Evolutionary conservation across 2,888 invertebrate species (phyloP).

Genomic region (Pollenia griseotomentosa): DNA sequence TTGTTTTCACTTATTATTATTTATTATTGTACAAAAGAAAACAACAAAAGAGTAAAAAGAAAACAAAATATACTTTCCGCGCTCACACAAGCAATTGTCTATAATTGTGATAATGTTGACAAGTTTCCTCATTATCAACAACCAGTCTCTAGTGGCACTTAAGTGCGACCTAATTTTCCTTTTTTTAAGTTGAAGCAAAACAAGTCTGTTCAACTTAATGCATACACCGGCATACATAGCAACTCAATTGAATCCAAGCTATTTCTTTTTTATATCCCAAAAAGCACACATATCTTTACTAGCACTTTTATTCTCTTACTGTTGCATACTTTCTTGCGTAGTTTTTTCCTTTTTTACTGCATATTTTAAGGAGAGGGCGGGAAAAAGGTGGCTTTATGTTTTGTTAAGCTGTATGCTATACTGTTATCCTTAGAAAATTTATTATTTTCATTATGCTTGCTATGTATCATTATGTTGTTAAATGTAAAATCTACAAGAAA

Average conservation of each 20-base stretch:
- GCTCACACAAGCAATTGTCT: neutral
- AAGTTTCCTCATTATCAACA: constrained; percentile 67
- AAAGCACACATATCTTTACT: neutral
- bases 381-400: no score
- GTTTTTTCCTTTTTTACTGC: constrained; percentile 6
- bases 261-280: neutral
- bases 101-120: constrained; percentile 55
- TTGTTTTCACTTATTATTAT: no score
- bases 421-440: constrained; percentile 22
- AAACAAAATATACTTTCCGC: neutral
- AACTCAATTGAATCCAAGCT: neutral
- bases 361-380: constrained; percentile 15
- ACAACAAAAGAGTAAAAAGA: neutral
- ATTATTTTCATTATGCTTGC: constrained; percentile 45
- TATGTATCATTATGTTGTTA: constrained; percentile 14
- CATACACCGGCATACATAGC: neutral
- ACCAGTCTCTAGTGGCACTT: constrained; percentile 69
- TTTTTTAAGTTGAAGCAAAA: constrained; percentile 18
- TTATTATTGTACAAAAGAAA: neutral
- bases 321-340: constrained; percentile 1
- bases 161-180: constrained; percentile 63
- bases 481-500: neutral
- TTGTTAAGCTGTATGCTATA: neutral
- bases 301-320: neutral
- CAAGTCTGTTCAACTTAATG: neutral